A percentile compares a stretch with the other conserved stretches of the same genome.
Conservation (phyloP, 2,888 invertebrate genomes). For the Drymonia ruficornis region DNA sequence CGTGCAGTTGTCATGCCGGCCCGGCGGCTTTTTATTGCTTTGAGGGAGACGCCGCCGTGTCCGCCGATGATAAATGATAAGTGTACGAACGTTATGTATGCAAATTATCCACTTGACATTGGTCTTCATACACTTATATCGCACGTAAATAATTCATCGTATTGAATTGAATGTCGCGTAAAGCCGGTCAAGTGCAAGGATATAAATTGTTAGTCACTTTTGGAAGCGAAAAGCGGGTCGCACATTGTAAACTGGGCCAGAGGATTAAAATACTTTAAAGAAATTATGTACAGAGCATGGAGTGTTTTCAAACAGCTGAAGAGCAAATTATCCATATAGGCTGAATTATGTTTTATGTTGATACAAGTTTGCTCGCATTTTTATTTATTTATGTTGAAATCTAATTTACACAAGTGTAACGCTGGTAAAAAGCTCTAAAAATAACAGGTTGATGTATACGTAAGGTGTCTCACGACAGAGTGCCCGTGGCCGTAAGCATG, state of each 20-base stretch:
- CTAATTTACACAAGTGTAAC: neutral
- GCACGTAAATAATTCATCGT: conserved; percentile 28
- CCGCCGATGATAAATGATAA: conserved; percentile 18
- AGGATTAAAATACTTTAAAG: neutral
- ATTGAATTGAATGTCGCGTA: conserved; percentile 19
- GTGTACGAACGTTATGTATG: conserved; percentile 25
- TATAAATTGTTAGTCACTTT: conserved; percentile 14
- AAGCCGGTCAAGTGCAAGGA: conserved; percentile 43
- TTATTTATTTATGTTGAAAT: neutral
- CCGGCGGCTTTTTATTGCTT: conserved; percentile 22
- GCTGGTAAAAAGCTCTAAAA: neutral
- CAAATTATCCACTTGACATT: conserved; percentile 44
- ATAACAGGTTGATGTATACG: neutral
- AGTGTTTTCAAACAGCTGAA: neutral
- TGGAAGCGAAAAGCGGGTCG: neutral
- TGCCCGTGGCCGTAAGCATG: conserved; percentile 8
- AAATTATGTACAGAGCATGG: neutral
- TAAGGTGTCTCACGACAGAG: neutral
- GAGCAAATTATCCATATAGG: neutral
- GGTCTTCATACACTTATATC: conserved; percentile 31
- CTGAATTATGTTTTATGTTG: neutral
- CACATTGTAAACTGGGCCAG: neutral
- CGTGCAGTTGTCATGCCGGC: conserved; percentile 30
- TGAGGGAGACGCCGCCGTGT: conserved; percentile 19
- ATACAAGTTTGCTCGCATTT: neutral